Evolutionary conservation across 1,140 invertebrate genomes (phyloP).

Genomic region (Apis laboriosa): DNA sequence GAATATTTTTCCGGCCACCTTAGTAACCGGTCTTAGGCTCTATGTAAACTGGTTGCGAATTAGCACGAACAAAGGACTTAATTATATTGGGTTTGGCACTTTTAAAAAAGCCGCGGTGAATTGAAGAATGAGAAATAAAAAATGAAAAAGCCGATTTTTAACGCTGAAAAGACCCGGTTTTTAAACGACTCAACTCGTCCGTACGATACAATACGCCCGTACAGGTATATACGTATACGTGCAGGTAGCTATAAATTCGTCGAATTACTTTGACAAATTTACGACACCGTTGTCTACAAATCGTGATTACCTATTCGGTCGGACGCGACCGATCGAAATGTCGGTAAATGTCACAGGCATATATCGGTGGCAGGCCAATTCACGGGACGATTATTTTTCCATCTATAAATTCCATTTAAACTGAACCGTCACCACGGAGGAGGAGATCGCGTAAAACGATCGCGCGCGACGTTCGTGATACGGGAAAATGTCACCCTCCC

Average conservation of each 20-base stretch:
- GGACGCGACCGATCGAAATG: slow-evolving; percentile 9
- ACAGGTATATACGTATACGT: neutral
- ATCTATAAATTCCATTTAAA: neutral
- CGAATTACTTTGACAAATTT: neutral
- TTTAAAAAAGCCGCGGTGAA: slow-evolving; percentile 12
- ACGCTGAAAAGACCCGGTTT: neutral
- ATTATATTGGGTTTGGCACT: slow-evolving; percentile 45
- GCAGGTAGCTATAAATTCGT: neutral
- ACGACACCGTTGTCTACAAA: neutral
- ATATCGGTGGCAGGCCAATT: neutral
- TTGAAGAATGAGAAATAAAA: neutral
- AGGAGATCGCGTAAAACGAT: neutral
- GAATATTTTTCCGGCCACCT: slow-evolving; percentile 52
- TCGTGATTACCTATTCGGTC: neutral
- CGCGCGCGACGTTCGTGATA: too few relatives aligned
- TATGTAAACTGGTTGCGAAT: slow-evolving; percentile 61
- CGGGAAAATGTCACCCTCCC: neutral
- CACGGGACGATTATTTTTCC: neutral
- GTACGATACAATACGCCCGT: too few relatives aligned
- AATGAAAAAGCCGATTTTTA: slow-evolving; percentile 8
- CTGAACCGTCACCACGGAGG: neutral
- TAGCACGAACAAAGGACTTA: slow-evolving; percentile 57
- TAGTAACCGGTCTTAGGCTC: slow-evolving; percentile 43
- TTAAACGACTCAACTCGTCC: too few relatives aligned
- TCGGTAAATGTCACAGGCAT: neutral